These are phyloP conservation scores for Sisyra terminalis DNA, from an alignment of 2,888 invertebrate genomes.

Conservation along the genomic window DNA sequence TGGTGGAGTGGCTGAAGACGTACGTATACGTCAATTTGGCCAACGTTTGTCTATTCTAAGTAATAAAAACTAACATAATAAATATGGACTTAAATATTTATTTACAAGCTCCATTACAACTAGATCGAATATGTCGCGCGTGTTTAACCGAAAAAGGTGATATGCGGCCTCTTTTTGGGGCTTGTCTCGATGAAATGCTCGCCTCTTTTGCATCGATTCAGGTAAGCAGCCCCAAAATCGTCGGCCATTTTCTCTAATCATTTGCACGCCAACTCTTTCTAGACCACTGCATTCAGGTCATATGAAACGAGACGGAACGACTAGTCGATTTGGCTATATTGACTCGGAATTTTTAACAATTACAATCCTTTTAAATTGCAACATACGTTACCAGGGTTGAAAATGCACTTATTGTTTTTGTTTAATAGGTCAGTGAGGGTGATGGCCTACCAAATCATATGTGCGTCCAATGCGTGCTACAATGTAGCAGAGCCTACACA, in stretches of 20 bases:
- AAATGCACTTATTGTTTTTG: too few relatives aligned
- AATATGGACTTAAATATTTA: slow-evolving; percentile 27
- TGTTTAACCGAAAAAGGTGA: slow-evolving; percentile 29
- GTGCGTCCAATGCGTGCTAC: slow-evolving; percentile 33
- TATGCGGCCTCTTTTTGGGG: slow-evolving; percentile 31
- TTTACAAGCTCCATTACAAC: slow-evolving; percentile 25
- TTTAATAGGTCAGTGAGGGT: slow-evolving; percentile 24
- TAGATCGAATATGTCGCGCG: slow-evolving; percentile 30
- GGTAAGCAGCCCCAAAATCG: slow-evolving; percentile 17
- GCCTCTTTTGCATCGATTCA: slow-evolving; percentile 26
- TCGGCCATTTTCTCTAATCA: too few relatives aligned
- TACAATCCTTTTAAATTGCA: too few relatives aligned
- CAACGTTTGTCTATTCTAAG: slow-evolving; percentile 20
- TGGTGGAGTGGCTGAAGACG: too few relatives aligned
- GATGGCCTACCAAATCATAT: slow-evolving; percentile 31
- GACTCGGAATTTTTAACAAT: background rate
- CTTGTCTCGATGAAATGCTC: slow-evolving; percentile 32
- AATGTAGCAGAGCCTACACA: slow-evolving; percentile 31
- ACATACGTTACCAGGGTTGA: too few relatives aligned
- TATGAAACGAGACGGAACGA: too few relatives aligned
- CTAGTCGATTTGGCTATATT: background rate
- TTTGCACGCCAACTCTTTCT: too few relatives aligned
- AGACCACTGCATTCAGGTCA: too few relatives aligned
- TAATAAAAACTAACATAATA: slow-evolving; percentile 15
- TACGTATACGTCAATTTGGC: too few relatives aligned